Evolutionary conservation across 2,113 vertebrate genomes (phyloP).

Genomic region (Campylomormyrus numenius): DNA sequence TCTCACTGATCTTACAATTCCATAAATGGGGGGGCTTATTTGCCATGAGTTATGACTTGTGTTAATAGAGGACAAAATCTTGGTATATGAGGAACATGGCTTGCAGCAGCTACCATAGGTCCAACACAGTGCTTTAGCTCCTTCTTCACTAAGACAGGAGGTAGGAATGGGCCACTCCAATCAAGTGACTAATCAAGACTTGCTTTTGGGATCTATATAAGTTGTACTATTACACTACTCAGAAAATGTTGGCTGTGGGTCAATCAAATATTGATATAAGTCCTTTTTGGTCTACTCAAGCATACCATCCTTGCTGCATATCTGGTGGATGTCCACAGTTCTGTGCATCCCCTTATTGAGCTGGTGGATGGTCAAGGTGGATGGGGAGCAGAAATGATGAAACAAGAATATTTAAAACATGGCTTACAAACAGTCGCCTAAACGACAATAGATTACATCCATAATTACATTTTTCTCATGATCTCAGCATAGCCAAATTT

Average conservation of each 20-base stretch:
- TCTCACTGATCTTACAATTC: neutral
- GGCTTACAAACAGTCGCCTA: too few species aligned
- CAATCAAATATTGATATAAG: neutral
- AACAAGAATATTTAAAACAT: too few species aligned
- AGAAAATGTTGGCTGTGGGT: neutral
- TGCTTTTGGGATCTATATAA: neutral
- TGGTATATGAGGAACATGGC: neutral
- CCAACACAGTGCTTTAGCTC: neutral
- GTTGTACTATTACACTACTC: neutral
- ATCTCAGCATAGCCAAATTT: too few species aligned
- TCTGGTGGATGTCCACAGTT: neutral
- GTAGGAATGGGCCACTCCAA: neutral
- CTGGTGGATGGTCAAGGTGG: neutral
- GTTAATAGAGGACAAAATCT: neutral
- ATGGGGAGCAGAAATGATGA: neutral
- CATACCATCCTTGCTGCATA: neutral
- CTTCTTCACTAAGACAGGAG: neutral
- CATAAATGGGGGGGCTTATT: neutral
- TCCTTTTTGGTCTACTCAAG: neutral
- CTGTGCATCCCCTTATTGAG: neutral
- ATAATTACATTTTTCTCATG: too few species aligned
- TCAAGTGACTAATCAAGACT: neutral
- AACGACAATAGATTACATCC: too few species aligned
- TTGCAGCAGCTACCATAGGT: neutral
- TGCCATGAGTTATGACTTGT: neutral